These are phyloP conservation scores for Euglossa dilemma DNA, from an alignment of 1,140 invertebrate species.

Conservation along the genomic window DNA sequence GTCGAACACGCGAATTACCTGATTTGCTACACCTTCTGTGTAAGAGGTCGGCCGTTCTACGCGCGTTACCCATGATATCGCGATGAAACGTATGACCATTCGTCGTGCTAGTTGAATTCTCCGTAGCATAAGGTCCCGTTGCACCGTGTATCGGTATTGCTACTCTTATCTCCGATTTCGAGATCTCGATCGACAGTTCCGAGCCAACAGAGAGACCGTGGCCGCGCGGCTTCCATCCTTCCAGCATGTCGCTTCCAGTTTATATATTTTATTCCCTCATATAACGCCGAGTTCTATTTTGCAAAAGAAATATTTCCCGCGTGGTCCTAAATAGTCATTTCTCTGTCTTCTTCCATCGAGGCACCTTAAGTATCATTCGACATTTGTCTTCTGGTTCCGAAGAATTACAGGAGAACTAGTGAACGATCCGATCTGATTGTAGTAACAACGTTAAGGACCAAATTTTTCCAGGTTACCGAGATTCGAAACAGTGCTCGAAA, in stretches of 20 bases:
- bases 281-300: neutral
- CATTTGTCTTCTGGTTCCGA: no score
- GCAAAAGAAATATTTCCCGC: neutral
- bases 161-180: conserved; percentile 6
- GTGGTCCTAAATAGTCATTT: no score
- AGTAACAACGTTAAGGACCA: no score
- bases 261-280: neutral
- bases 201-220: no score
- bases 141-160: conserved; percentile 9
- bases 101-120: conserved; percentile 1
- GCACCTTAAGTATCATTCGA: no score
- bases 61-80: conserved; percentile 13
- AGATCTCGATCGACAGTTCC: neutral
- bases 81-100: conserved; percentile 20
- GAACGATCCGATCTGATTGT: no score
- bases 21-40: neutral
- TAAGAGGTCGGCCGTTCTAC: neutral
- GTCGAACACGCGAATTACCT: neutral
- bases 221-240: neutral
- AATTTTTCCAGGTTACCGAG: no score
- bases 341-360: no score
- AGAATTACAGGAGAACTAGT: no score
- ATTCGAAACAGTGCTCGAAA: no score
- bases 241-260: neutral
- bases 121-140: conserved; percentile 6